phyloP scores from a whole-genome alignment of 2,113 vertebrate species.

The Oceanites oceanicus region DNA sequence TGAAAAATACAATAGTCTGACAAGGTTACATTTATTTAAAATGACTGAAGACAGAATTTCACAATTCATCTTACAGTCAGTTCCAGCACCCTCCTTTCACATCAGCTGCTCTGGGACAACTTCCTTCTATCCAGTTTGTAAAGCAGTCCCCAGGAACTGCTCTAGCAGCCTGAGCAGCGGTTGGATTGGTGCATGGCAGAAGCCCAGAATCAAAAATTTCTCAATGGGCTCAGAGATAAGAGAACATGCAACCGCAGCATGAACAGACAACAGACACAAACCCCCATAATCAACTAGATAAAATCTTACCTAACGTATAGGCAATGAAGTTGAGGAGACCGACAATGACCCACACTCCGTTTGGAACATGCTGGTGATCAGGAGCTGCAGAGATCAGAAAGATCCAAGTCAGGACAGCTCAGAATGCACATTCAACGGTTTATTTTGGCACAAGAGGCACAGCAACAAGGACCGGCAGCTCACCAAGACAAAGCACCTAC shows the following conservation, averaged over 20 bases:
- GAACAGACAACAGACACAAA: neutral
- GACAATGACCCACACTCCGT: slow-evolving; percentile 89
- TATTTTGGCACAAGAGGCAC: neutral
- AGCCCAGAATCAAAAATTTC: neutral
- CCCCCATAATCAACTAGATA: too few species aligned
- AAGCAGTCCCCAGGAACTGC: neutral
- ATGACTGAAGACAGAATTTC: neutral
- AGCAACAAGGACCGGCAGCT: neutral
- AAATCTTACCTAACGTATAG: slow-evolving; percentile 90
- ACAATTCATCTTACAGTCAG: neutral
- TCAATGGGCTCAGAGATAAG: accelerated
- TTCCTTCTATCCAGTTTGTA: neutral
- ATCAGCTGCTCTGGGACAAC: neutral
- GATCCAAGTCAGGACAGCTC: neutral
- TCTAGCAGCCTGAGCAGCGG: neutral
- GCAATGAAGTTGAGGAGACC: slow-evolving; percentile 95
- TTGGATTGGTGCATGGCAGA: neutral
- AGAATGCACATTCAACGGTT: neutral
- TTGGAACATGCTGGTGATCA: slow-evolving; percentile 87
- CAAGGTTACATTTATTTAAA: neutral
- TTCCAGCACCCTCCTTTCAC: neutral
- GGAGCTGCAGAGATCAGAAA: slow-evolving; percentile 74
- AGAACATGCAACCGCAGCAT: accelerated
- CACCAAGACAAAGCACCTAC: neutral
- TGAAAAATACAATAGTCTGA: neutral